Evolutionary conservation across 1,140 invertebrate species (phyloP), one percentile per base, ranked within the genome.

Genomic region (Halotydeus destructor): DNA sequence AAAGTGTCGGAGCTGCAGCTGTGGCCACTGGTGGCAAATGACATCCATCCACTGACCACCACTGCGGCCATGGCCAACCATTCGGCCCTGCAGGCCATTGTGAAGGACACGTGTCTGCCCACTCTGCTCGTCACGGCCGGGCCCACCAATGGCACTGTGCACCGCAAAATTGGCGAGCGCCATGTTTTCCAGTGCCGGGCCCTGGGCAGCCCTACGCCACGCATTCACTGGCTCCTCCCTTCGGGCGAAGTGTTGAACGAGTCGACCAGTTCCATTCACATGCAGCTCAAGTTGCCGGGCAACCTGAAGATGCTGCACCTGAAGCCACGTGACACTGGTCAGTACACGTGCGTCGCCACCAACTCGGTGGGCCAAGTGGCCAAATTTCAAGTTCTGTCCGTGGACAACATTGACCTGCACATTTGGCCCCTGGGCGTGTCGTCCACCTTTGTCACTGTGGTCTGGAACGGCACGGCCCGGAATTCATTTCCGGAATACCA

Each of bases 401-500:
- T 63, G 52, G 50, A 60, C 50, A 47, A 53, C 57, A 60, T 60
- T 23, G 55, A 61, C 25, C 53, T 65, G 5, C 49, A 57, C 18
- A 46, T 66, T 11, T 52, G 60, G 43, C 51, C 57, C 3, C 47
- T 55, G 3, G 49, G 49, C 6, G 50, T 59, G 3, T 51, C 60
- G 3, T 55, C 57, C 27, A 60, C 58, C 37, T 62, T 57, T 44
- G 57, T 66, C 19, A 62, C 62, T 1, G 52, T 66, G 12, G 55
- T 61, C 2, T 63, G 60, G 59, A 62, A 60, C 33, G 64, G 63
- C 5, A 62, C 59, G 16, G 60, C 57, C 22, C 52, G 58, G 6
- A 54, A 54, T 21, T 49, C 54, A 33, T 57, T 57, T 32, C 54
- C 56, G 11, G 52, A 60, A 33, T 65, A 62, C 43, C 55, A 60